Evolutionary conservation across 2,797 vertebrate genomes (phyloP).

Genomic region (Gallinago stenura): DNA sequence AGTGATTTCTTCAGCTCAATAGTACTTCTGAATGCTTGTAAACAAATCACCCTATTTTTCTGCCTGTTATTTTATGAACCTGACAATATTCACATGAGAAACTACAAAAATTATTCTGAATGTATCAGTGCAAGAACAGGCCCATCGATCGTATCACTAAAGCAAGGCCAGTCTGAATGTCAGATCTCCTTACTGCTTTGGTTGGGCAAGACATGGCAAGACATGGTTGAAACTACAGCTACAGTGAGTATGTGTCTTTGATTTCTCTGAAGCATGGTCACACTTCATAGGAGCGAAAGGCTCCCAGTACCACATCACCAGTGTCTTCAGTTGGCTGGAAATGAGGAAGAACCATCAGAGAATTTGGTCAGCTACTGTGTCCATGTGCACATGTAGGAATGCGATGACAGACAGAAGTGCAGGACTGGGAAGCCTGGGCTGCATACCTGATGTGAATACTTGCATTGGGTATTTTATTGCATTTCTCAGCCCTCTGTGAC

Average conservation of each 20-base stretch:
- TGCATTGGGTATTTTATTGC: not conserved
- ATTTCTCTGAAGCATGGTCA: not conserved
- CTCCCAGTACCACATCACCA: not conserved
- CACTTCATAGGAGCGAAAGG: not conserved
- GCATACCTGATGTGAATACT: not conserved
- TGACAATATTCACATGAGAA: not conserved
- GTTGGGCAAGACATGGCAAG: not conserved
- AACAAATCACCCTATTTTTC: not conserved
- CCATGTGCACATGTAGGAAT: rapidly evolving
- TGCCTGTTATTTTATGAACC: not conserved
- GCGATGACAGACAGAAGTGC: not conserved
- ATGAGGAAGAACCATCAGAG: not conserved
- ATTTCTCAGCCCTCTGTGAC: not conserved
- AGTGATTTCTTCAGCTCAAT: not conserved
- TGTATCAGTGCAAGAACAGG: not conserved
- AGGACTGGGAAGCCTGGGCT: not conserved
- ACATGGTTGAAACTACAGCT: not conserved
- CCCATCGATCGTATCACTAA: not conserved
- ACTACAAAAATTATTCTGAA: not conserved
- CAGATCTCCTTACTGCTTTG: not conserved
- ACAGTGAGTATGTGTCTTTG: not conserved
- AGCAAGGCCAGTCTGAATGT: not conserved
- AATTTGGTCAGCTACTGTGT: not conserved
- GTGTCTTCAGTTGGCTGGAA: not conserved
- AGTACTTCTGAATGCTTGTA: not conserved